Conservation (phyloP, 2,797 vertebrate species). For the Orestias chungarensis region DNA sequence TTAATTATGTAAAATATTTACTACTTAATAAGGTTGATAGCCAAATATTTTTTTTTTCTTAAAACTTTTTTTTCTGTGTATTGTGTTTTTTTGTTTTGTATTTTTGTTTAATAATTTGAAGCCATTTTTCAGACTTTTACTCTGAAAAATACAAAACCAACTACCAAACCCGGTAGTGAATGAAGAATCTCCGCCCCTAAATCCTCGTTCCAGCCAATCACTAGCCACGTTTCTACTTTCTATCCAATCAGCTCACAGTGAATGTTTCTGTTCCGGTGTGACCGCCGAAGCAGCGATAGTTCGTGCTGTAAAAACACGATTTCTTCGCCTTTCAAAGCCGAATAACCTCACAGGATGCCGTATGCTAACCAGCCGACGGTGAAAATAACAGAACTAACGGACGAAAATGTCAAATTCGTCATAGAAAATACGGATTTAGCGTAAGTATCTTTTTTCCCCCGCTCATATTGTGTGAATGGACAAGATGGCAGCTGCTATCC, state of each 20-base stretch:
- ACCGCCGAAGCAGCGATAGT: background rate
- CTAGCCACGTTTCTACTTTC: rapidly evolving
- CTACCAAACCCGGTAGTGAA: slow-evolving; percentile 54
- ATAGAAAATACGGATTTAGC: slow-evolving; percentile 97
- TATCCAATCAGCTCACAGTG: slow-evolving; percentile 40
- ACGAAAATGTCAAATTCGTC: slow-evolving; percentile 98
- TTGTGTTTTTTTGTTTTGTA: background rate
- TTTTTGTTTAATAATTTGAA: too few relatives aligned
- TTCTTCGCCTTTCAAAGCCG: background rate
- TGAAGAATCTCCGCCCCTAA: slow-evolving; percentile 8
- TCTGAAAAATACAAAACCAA: slow-evolving; percentile 6
- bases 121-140: too few relatives aligned
- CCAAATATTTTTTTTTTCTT: background rate
- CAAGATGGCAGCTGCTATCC: slow-evolving; percentile 19
- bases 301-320: rapidly evolving
- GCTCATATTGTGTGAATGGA: background rate
- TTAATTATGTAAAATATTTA: background rate
- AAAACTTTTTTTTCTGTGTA: background rate
- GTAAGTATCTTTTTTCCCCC: slow-evolving; percentile 74
- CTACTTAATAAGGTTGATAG: too few relatives aligned
- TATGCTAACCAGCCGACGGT: slow-evolving; percentile 98
- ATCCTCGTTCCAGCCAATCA: slow-evolving; percentile 31
- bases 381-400: slow-evolving; percentile 92
- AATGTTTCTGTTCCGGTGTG: slow-evolving; percentile 16
- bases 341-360: slow-evolving; percentile 79